A percentile compares a stretch with the other conserved stretches of the same genome.
These are phyloP conservation scores for Psephotus haematonotus DNA, from an alignment of 2,113 vertebrate genomes.

Conservation along the genomic window DNA sequence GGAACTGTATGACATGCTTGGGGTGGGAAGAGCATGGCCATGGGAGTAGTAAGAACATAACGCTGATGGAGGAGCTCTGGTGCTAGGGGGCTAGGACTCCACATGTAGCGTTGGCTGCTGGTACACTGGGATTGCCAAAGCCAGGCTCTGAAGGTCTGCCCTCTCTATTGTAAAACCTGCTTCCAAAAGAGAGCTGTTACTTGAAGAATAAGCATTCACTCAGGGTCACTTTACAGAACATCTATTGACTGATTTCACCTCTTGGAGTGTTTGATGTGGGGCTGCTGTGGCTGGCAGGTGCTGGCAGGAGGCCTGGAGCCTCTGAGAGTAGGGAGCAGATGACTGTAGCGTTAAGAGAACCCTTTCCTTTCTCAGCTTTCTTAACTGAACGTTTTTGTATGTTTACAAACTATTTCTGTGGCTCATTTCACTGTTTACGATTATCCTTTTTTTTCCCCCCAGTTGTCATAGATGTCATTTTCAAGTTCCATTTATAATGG, in stretches of 20 bases:
- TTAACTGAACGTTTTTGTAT: neutral
- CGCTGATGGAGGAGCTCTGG: rapidly evolving
- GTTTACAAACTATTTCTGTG: slow-evolving; percentile 16
- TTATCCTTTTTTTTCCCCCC: neutral
- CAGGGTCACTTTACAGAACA: neutral
- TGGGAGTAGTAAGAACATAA: neutral
- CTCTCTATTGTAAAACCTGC: neutral
- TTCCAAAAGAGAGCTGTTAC: neutral
- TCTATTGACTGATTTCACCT: neutral
- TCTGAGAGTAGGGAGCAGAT: neutral
- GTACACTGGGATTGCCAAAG: neutral
- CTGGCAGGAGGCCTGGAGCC: neutral
- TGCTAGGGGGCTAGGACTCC: neutral
- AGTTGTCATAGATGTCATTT: slow-evolving; percentile 21
- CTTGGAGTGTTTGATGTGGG: neutral
- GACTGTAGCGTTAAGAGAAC: neutral
- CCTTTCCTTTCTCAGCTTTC: neutral
- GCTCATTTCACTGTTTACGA: slow-evolving; percentile 38
- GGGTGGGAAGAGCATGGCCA: neutral
- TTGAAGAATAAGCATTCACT: neutral
- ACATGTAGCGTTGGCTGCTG: rapidly evolving
- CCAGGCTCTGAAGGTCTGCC: neutral
- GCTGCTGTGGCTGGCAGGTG: neutral
- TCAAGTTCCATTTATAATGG: slow-evolving; percentile 37
- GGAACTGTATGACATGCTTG: neutral